phyloP scores from a whole-genome alignment of 2,797 vertebrate species.

The Gymnothorax reevesii region DNA sequence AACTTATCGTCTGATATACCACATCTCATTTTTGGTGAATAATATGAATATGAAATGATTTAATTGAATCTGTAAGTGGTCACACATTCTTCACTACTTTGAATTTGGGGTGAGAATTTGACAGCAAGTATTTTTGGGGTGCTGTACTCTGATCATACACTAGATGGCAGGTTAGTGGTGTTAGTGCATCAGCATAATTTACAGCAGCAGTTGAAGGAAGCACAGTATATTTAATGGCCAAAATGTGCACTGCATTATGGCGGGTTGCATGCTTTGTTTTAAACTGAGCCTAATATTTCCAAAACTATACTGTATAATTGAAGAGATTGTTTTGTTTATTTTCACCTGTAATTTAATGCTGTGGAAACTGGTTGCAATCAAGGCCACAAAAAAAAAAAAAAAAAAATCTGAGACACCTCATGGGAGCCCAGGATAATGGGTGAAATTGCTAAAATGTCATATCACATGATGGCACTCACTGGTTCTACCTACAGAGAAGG shows the following conservation, averaged over 20 bases:
- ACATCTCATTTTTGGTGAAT: background rate
- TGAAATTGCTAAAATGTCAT: too few species aligned
- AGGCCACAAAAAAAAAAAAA: background rate
- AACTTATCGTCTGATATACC: background rate
- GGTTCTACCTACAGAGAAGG: too few species aligned
- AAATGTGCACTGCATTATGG: background rate
- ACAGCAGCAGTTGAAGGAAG: background rate
- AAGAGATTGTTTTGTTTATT: background rate
- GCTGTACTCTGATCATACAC: slow-evolving; percentile 20
- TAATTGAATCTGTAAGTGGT: background rate
- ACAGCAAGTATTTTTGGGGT: background rate
- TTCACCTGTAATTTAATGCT: background rate
- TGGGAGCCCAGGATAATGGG: too few species aligned
- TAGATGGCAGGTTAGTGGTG: slow-evolving; percentile 35
- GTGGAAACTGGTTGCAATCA: background rate
- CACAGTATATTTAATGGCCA: background rate
- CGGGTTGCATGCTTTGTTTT: background rate
- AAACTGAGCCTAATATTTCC: background rate
- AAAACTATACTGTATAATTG: slow-evolving; percentile 15
- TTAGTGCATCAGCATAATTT: background rate
- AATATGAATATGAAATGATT: background rate
- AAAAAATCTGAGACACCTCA: too few species aligned
- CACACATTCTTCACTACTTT: background rate
- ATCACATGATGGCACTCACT: too few species aligned
- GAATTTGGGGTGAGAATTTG: background rate